phyloP scores from a whole-genome alignment of 1,140 invertebrate genomes.

The Agrypnia vestita region DNA sequence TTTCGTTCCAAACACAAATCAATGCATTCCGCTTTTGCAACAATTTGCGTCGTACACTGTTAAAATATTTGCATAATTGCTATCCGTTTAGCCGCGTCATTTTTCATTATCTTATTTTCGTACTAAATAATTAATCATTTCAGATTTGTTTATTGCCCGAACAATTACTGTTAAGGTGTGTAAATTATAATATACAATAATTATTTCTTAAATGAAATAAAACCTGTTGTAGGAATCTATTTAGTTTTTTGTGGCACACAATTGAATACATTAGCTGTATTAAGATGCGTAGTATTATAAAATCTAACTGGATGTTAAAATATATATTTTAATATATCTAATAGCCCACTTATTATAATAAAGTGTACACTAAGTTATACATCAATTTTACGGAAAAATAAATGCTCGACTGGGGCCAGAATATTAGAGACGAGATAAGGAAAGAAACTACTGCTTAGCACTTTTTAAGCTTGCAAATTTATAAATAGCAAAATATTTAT shows the following conservation, averaged over 20 bases:
- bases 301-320: too few species aligned
- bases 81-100: background rate
- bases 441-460: too few species aligned
- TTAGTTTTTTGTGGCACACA: background rate
- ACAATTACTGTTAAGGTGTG: conserved; percentile 1
- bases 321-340: too few species aligned
- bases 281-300: too few species aligned
- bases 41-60: background rate
- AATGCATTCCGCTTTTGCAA: conserved; percentile 2
- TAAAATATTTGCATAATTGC: background rate
- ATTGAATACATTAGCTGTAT: conserved; percentile 4
- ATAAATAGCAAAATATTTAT: too few species aligned
- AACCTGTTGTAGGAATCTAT: background rate
- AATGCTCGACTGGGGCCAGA: too few species aligned
- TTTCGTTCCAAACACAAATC: background rate
- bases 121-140: conserved; percentile 8
- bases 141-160: conserved; percentile 17
- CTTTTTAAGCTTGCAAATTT: too few species aligned
- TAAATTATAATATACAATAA: conserved; percentile 9
- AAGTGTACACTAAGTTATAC: too few species aligned
- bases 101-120: background rate
- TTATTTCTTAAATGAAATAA: conserved; percentile 15
- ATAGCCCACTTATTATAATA: too few species aligned
- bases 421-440: too few species aligned
- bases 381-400: too few species aligned